A percentile compares a stretch with the other conserved stretches of the same genome.
phyloP scores from a whole-genome alignment of 2,888 invertebrate species.

The Lepidocyrtoides sp. region DNA sequence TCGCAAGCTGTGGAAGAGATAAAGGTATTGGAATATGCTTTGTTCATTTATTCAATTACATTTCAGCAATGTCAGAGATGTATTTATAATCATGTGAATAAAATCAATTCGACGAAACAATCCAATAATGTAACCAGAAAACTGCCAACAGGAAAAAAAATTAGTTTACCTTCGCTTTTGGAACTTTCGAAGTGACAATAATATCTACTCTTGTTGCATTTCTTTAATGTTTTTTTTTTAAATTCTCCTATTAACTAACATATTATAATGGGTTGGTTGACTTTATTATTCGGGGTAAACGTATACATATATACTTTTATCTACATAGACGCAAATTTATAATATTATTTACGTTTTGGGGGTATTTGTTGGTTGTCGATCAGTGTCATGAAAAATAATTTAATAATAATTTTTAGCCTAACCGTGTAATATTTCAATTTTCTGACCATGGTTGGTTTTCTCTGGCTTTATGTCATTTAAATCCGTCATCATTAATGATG shows the following conservation, averaged over 20 bases:
- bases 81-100: slow-evolving; percentile 7
- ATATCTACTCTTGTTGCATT: not conserved
- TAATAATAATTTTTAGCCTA: slow-evolving; percentile 27
- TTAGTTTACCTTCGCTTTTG: slow-evolving; percentile 33
- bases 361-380: slow-evolving; percentile 29
- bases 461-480: slow-evolving; percentile 89
- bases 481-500: slow-evolving; percentile 39
- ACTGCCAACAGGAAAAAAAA: not conserved
- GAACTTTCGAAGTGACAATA: slow-evolving; percentile 27
- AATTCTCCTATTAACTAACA: not conserved
- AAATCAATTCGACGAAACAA: not conserved
- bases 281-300: slow-evolving; percentile 1
- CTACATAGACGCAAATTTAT: not conserved
- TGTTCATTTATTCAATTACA: not conserved
- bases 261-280: slow-evolving; percentile 15
- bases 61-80: not conserved
- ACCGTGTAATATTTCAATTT: slow-evolving; percentile 29
- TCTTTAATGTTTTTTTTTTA: slow-evolving; percentile 2
- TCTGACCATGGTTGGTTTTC: slow-evolving; percentile 64
- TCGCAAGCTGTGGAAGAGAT: slow-evolving; percentile 97
- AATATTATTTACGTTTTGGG: slow-evolving; percentile 4
- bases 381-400: slow-evolving; percentile 9
- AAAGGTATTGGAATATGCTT: slow-evolving; percentile 87
- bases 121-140: not conserved
- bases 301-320: not conserved